phyloP scores from a whole-genome alignment of 2,113 vertebrate species.

The Vidua macroura region DNA sequence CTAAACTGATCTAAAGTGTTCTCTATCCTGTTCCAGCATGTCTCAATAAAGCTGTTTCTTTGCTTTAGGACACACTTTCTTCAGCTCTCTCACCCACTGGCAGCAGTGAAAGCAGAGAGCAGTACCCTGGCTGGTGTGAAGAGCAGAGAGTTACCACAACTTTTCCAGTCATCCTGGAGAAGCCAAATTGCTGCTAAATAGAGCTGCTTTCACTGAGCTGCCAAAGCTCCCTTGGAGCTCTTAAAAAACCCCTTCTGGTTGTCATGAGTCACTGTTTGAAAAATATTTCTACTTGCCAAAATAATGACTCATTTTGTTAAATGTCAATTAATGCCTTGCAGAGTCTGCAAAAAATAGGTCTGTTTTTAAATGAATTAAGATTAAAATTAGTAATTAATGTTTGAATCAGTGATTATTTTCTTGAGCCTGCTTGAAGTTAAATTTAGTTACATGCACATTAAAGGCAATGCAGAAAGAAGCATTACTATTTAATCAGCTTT shows the following conservation, averaged over 20 bases:
- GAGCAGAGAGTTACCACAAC: not conserved
- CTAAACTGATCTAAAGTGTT: not conserved
- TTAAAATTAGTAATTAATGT: slow-evolving; percentile 48
- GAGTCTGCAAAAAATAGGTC: not conserved
- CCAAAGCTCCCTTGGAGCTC: not conserved
- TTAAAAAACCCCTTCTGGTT: not conserved
- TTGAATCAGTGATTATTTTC: slow-evolving; percentile 50
- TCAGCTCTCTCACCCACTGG: not conserved
- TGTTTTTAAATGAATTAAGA: slow-evolving; percentile 31
- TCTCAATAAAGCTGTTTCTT: not conserved
- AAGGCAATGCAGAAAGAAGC: slow-evolving; percentile 18
- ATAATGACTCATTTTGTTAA: slow-evolving; percentile 6
- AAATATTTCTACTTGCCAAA: not conserved
- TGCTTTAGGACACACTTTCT: not conserved
- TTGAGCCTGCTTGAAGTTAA: slow-evolving; percentile 56
- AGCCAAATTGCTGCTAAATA: not conserved
- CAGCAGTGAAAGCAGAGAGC: not conserved
- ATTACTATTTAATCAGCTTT: slow-evolving; percentile 63
- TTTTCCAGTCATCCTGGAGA: not conserved
- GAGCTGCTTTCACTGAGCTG: not conserved
- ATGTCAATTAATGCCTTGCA: slow-evolving; percentile 30
- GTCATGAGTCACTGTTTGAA: not conserved
- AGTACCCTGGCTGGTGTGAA: not conserved
- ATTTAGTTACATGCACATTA: slow-evolving; percentile 34
- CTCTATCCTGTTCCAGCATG: not conserved